Base-by-base conservation (phyloP, 2,797 vertebrate species). In the Melanotaenia pygmaea region DNA sequence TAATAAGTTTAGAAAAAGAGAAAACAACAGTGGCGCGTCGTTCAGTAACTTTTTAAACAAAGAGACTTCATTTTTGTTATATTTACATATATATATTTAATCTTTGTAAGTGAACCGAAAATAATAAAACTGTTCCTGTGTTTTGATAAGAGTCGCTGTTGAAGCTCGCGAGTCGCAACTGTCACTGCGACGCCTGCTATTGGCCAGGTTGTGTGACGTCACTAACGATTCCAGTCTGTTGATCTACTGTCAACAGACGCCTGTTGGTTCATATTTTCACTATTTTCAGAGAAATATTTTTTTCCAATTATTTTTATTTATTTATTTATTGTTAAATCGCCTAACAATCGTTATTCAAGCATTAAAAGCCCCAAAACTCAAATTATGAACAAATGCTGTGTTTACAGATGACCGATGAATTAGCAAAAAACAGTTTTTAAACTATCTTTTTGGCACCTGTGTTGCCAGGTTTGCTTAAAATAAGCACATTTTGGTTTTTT, bases 121-220 rank as follows among this genome's bases (percentile, higher is more conserved):
- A 12, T 50, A 11, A 0, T 0, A 1, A n/a, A 51, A 35, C 20
- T 8, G 20, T 61, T 8, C 53, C 34, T 22, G 45, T 64, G 64
- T 72, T 77, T 69, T 70, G 24, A 18, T 72, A 3, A 1, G 26
- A 64, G 70, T 10, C 54, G 57, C n/a, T 4, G 32, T 24, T 24
- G 73, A 1, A 3, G 30, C 32, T 37, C 28, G 51, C 50, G 58
- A 18, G 50, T 30, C 20, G 24, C 66, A 28, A 4, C 67, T 43
- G 80, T 78, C 79, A 73, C 67, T 16, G 32, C 2, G 12, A 7
- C 4, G 64, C 77, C 1, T 69, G 63, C 69, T 24, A 91, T 91
- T 92, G 86, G 91, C 38, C 74, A 51, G 22, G 12, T 0, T 0
- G 3, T 11, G 0, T 87, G 85, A 81, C 79, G 85, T 91, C 81